Base-by-base conservation (phyloP, 2,888 invertebrate species). In the Exephanes ischioxanthus region DNA sequence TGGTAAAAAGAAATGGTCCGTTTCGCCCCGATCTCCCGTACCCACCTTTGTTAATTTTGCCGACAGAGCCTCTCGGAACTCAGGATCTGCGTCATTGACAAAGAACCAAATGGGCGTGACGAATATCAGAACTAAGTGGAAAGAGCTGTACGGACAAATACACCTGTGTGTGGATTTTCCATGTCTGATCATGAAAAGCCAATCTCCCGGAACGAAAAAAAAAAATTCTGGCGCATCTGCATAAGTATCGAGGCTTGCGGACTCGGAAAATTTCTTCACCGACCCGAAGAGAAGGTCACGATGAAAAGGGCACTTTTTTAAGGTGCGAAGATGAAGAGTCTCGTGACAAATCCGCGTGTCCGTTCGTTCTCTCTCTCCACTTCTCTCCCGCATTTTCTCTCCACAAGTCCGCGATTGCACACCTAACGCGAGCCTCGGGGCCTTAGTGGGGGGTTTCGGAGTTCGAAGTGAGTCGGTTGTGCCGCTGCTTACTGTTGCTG, bases 371-470 rank as follows among this genome's bases (percentile, higher is more conserved):
- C 76, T 73, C 48, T 51, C 76, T 22, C 66, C 48, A 5, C 7
- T 45, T 4, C 45, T 45, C 16, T 45, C 45, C 16, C 45, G 11
- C 16, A 14, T 45, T 45, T 45, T 68, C 67, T 84, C 63, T 51
- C 14, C 30, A 19, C 22, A 75, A 79, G 82, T 61, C 71, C 51
- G 71, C 85, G 85, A 85, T 80, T 80, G 67, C 66, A 81, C 86
- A 80, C 82, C 82, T 85, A 80, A 67, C 53, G 67, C 53, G 53
- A 67, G 66, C 16, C 72, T 58, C 72, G 79, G 73, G 68, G 83
- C 82, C 79, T 79, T 79, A 75, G 73, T 67, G 68, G 81, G 81
- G 68, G 71, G 75, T 80, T 86, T 86, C 79, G 78, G 80, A 80
- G 87, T 80, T 79, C 76, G 71, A 45, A 84, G 81, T 80, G 67